phyloP scores from a whole-genome alignment of 2,113 vertebrate species.

The Crotalus helleri region DNA sequence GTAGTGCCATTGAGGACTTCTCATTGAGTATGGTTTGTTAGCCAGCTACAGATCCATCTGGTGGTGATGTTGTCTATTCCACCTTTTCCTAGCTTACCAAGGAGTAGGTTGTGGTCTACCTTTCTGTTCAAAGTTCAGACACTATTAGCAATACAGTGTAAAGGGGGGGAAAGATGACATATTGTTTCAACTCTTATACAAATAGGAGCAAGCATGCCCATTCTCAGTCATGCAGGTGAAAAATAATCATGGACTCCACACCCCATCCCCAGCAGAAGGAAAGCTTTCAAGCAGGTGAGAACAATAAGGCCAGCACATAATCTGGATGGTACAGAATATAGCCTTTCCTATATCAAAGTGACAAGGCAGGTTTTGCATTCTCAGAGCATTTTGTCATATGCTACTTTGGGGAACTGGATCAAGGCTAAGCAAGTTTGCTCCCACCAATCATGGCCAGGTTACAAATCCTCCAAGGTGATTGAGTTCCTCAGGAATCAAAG shows the following conservation, averaged over 20 bases:
- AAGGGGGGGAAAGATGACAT: too few species aligned
- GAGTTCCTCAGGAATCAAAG: too few species aligned
- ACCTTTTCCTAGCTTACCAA: too few species aligned
- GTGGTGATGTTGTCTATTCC: too few species aligned
- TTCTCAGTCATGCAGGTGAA: background rate
- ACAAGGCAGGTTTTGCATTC: conserved; percentile 36
- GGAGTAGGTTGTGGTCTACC: too few species aligned
- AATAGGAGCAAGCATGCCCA: background rate
- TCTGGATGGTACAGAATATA: fast-evolving
- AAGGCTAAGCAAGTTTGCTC: background rate
- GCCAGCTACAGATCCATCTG: too few species aligned
- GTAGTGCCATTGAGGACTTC: too few species aligned
- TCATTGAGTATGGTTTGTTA: too few species aligned
- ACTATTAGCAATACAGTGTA: background rate
- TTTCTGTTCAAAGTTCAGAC: background rate
- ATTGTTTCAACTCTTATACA: background rate
- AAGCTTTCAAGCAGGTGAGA: background rate
- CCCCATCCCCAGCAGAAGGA: background rate
- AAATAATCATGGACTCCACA: background rate
- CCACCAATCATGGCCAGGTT: background rate
- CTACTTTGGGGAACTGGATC: background rate
- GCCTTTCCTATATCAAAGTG: background rate
- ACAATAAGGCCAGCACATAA: fast-evolving
- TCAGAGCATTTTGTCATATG: background rate
- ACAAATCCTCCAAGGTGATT: background rate